Base-by-base conservation (phyloP, 2,113 vertebrate species). In the Silurus asotus region DNA sequence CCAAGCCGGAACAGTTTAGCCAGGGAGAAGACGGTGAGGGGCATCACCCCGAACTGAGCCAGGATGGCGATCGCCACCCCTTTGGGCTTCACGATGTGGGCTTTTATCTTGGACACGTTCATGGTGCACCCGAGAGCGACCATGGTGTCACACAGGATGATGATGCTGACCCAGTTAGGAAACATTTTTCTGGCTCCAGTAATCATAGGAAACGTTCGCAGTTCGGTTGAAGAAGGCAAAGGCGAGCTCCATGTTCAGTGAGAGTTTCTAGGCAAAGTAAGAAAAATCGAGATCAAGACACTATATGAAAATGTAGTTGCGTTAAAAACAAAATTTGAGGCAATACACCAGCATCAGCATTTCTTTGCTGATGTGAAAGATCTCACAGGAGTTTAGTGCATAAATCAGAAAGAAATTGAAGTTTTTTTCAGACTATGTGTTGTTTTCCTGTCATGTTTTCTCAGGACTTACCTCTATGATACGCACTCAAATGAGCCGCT, bases 1-100 rank as follows among this genome's bases (percentile, higher is more conserved):
- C 65, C 23, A 81, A 97, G 83, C 62, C 59, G 89, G 89, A 97
- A 95, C 7, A 89, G 4, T 92, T 94, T 96, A 64, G 92, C 93
- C 82, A 97, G 5, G 1, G 53, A 5, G 51, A 96, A 96, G 8
- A 95, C 95, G 0, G 94, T 90, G n/a, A 97, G 89, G 72, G 96
- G 96, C 96, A 97, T 97, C 84, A 97, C 75, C 0, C 96, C 94
- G 0, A 94, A 97, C 90, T 97, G 97, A 10, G 95, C 90, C 74
- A 94, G 10, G 20, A 95, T 2, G 5, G 96, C 95, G 2, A 96
- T 90, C 17, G 53, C 85, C 59, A 96, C 72, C 0, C 94, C 96
- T 89, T 95, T 96, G 4, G 96, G 96, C 78, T 92, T 97, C 86
- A 92, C 37, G 37, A 98, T 90, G 87, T 96, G 94, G 11, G 74